Base-by-base conservation (phyloP, 30 jellyfish, hydroid and myxozoan species). In the Turritopsis dohrnii region DNA sequence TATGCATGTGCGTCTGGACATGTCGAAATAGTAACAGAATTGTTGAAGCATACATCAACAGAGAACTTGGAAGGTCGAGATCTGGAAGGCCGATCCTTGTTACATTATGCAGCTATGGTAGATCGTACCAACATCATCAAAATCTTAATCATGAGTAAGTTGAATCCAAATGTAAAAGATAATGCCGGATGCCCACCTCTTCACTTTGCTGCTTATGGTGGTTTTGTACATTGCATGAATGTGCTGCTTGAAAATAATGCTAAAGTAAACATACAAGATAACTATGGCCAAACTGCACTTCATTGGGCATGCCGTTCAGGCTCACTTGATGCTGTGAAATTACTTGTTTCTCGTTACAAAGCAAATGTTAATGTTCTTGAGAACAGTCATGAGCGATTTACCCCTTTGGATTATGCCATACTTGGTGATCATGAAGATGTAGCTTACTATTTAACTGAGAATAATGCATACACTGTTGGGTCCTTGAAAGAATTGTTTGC, bases 271-370 rank as follows among this genome's bases (percentile, higher is more conserved):
- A 90, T 88, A 23, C 99, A 76, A 26, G 96, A 94, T 75, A 88
- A 85, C 65, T 79, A 90, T 21, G 96, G 99, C 1, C 88, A 84
- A 17, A 84, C 99, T 9, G 96, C 99, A 4, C 81, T 94, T 9
- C 99, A 94, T 84, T 94, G 96, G 99, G 99, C 99, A 52, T 94
- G 99, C 75, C 94, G 95, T 26, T 88, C 96, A 21, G 99, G 99
- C 28, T 88, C 96, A 18, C 80, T 94, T 30, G 99, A 94, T 66
- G 99, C 99, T 9, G 99, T 94, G 52, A 94, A 94, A 75, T 79
- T 94, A 52, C 86, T 94, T 1, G 87, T 94, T 54, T 65, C 89
- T 24, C 82, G 89, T 18, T 75, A 81, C 82, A 86, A 84, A 28
- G 99, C 96, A 8, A 89, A 89, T 79, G 93, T 86, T 41, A 94